phyloP scores from a whole-genome alignment of 2,113 vertebrate genomes.

The Thomomys bottae region DNA sequence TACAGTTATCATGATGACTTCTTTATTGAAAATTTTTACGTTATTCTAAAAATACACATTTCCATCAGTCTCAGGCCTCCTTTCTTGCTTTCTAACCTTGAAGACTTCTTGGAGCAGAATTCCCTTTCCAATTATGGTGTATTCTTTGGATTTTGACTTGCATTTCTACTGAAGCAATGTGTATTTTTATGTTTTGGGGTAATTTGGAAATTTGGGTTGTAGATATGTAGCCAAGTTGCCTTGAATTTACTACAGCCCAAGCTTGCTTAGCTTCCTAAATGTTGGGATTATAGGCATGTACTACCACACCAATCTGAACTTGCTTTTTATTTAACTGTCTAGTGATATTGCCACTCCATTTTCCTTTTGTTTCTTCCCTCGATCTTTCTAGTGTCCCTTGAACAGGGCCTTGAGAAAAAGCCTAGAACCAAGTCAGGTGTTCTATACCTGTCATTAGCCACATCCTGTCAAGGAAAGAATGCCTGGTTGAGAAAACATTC shows the following conservation, averaged over 20 bases:
- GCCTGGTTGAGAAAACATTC: neutral
- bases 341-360: too few species aligned
- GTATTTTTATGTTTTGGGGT: too few species aligned
- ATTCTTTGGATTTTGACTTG: too few species aligned
- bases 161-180: too few species aligned
- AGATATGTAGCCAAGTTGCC: too few species aligned
- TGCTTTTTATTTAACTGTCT: constrained; percentile 3
- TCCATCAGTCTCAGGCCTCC: neutral
- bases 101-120: neutral
- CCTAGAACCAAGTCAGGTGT: neutral
- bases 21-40: neutral
- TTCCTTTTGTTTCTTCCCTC: too few species aligned
- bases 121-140: neutral
- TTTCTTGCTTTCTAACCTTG: neutral
- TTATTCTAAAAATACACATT: neutral
- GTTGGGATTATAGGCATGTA: too few species aligned
- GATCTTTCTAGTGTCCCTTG: constrained; percentile 1
- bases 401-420: neutral
- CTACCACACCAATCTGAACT: neutral
- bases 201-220: too few species aligned
- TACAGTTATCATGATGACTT: constrained; percentile 15
- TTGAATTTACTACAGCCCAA: too few species aligned
- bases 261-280: too few species aligned
- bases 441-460: neutral
- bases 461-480: constrained; percentile 3